Base-by-base conservation (phyloP, 1,140 invertebrate genomes). In the Philopotamus ludificatus region DNA sequence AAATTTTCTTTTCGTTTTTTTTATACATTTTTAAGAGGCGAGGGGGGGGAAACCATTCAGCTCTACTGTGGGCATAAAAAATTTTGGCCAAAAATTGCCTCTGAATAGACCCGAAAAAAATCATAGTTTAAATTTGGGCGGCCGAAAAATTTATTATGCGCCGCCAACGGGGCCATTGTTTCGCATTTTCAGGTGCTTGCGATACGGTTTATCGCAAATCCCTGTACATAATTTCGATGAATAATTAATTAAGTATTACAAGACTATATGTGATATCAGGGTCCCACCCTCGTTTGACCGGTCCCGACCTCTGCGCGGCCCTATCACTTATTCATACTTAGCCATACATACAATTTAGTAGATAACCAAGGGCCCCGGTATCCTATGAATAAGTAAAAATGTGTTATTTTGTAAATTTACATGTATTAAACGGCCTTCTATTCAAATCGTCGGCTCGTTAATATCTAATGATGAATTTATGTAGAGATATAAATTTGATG, bases 1-100 rank as follows among this genome's bases (percentile, higher is more conserved):
- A 58, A 53, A 67, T 59, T 57, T 55, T 57, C 59, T 23, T 67
- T 41, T 66, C 57, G 25, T 59, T 60, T 50, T 39, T 22, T 25
- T 25, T 55, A 25, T 50, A 34, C 39, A 51, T 61, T 23, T 60
- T 18, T 53, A 53, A 53, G 22, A 2, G 18, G 22, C 22, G 23
- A 4, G 15, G 22, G 20, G 2, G 45, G 18, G 20, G 45, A 25
- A 12, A 34, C 28, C 28, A 4, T 34, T 34, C 28, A 34, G 12
- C 28, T 34, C 12, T 34, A 34, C 28, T 12, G 28, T 34, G 4
- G 4, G 28, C 28, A 34, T 34, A 34, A 12, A 7, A 34, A 34
- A 7, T 34, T 34, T 12, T 4, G 28, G 28, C 4, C 12, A 12
- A 34, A 34, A 34, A 34, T 34, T 34, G 12, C 28, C 28, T 34